A percentile compares a stretch with the other conserved stretches of the same genome.
Evolutionary conservation across 2,888 invertebrate genomes (phyloP).

Genomic region (Ennomos erosarius): DNA sequence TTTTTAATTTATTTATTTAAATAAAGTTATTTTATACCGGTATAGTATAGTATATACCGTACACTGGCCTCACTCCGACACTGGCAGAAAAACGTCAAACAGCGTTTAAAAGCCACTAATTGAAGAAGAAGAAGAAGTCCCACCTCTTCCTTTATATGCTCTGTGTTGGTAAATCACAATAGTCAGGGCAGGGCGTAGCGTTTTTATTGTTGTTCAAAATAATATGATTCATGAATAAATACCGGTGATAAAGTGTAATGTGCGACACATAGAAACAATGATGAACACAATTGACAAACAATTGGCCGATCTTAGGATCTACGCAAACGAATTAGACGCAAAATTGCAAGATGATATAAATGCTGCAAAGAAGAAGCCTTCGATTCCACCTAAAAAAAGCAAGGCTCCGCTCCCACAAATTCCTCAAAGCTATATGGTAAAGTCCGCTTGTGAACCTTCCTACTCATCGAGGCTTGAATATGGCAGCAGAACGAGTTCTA

Average conservation of each 20-base stretch:
- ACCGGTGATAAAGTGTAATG: conserved; percentile 15
- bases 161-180: too few relatives aligned
- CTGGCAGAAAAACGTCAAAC: too few relatives aligned
- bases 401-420: conserved; percentile 85
- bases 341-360: conserved; percentile 81
- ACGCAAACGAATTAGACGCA: conserved; percentile 79
- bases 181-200: conserved; percentile 25
- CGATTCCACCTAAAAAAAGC: conserved; percentile 79
- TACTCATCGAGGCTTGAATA: conserved; percentile 90
- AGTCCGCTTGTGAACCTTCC: conserved; percentile 90
- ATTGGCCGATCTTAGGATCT: conserved; percentile 77
- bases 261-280: conserved; percentile 25
- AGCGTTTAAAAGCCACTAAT: too few relatives aligned
- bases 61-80: too few relatives aligned
- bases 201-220: conserved; percentile 8
- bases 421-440: conserved; percentile 91
- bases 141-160: too few relatives aligned
- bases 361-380: conserved; percentile 76
- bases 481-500: conserved; percentile 77
- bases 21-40: too few relatives aligned
- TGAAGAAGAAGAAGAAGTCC: too few relatives aligned
- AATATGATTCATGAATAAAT: conserved; percentile 28
- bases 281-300: conserved; percentile 81
- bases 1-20: too few relatives aligned
- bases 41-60: too few relatives aligned